A percentile compares a stretch with the other conserved stretches of the same genome.
These are phyloP conservation scores for Synergus gifuensis DNA, from an alignment of 2,888 invertebrate species.

Conservation along the genomic window DNA sequence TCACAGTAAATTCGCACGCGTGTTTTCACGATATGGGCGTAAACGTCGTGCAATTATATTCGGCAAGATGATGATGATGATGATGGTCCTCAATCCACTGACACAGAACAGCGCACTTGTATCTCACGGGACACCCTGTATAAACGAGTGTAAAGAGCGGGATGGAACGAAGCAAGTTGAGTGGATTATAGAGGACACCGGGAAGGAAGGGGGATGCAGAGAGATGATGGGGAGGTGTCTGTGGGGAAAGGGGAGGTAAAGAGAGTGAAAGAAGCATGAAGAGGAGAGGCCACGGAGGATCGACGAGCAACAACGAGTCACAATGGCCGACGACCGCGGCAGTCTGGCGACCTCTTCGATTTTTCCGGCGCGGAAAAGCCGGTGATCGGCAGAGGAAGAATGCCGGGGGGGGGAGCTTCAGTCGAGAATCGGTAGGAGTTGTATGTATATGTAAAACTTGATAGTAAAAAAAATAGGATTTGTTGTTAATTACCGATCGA, in stretches of 20 bases:
- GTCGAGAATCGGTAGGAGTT: not conserved
- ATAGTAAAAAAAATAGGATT: conserved; percentile 15
- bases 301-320: conserved; percentile 22
- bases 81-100: conserved; percentile 35
- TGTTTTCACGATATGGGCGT: conserved; percentile 21
- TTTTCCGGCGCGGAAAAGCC: conserved; percentile 37
- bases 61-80: conserved; percentile 29
- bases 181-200: not conserved
- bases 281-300: not conserved
- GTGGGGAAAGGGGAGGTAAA: not conserved
- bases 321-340: conserved; percentile 40
- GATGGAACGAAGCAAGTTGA: conserved; percentile 32
- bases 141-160: conserved; percentile 36
- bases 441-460: not conserved
- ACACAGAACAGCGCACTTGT: conserved; percentile 1
- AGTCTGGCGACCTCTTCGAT: conserved; percentile 41
- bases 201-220: not conserved
- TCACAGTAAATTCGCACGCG: conserved; percentile 19
- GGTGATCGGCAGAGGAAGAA: not conserved
- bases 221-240: not conserved
- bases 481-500: conserved; percentile 25
- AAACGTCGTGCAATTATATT: conserved; percentile 23
- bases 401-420: not conserved
- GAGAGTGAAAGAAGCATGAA: not conserved
- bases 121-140: conserved; percentile 34